These are phyloP conservation scores for Vanessa tameamea DNA, from an alignment of 1,140 invertebrate species.

Conservation along the genomic window DNA sequence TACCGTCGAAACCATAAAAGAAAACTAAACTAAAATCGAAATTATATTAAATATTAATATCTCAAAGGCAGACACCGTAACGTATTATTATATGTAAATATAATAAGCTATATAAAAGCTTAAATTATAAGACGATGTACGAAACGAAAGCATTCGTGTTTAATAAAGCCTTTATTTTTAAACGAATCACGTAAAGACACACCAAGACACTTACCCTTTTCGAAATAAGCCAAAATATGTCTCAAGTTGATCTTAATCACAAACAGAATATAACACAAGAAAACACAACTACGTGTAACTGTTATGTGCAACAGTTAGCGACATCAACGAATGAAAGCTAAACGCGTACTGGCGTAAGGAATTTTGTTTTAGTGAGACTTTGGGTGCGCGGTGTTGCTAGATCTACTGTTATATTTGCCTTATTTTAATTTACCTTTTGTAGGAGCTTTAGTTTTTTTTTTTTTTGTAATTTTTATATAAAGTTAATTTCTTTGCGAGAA, in stretches of 20 bases:
- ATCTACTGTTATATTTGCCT: background rate
- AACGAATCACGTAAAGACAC: background rate
- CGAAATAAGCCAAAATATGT: conserved; percentile 24
- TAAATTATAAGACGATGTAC: background rate
- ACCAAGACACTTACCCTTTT: conserved; percentile 27
- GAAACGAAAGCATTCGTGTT: background rate
- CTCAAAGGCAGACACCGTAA: too few species aligned
- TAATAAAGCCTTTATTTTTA: background rate
- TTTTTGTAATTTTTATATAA: background rate
- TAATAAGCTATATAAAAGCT: background rate
- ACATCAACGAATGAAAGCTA: conserved; percentile 11
- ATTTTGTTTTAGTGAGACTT: conserved; percentile 45
- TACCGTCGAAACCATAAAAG: too few species aligned
- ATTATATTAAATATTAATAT: too few species aligned
- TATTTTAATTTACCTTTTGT: background rate
- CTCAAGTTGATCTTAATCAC: conserved; percentile 30
- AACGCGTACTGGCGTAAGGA: conserved; percentile 44
- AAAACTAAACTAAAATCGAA: too few species aligned
- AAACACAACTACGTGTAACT: conserved; percentile 20
- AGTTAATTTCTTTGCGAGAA: too few species aligned
- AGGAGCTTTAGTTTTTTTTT: too few species aligned
- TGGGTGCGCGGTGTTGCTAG: conserved; percentile 35
- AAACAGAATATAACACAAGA: conserved; percentile 30
- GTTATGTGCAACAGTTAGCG: background rate
- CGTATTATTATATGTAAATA: background rate